Evolutionary conservation across 2,888 invertebrate genomes (phyloP).

Genomic region (Chalcosyrphus nemorum): DNA sequence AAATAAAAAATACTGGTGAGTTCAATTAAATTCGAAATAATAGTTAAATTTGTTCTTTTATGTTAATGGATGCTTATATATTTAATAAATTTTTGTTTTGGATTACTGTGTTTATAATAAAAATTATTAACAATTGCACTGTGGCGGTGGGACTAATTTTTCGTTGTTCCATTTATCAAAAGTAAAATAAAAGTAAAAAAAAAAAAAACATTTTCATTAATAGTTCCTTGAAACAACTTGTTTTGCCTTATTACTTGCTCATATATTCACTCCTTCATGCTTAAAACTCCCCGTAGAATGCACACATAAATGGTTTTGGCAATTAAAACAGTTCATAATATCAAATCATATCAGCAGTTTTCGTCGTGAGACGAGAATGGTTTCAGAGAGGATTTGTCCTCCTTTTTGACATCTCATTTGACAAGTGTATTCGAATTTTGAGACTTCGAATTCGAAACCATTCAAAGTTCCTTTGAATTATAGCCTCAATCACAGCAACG

Average conservation of each 20-base stretch:
- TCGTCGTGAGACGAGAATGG: neutral
- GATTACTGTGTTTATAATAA: conserved; percentile 4
- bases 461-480: too few relatives aligned
- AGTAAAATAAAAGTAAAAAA: neutral
- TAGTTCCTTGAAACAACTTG: neutral
- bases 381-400: too few relatives aligned
- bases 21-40: conserved; percentile 24
- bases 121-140: conserved; percentile 37
- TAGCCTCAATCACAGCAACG: too few relatives aligned
- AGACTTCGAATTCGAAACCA: too few relatives aligned
- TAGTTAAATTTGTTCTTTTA: conserved; percentile 12
- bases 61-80: conserved; percentile 44
- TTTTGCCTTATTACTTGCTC: neutral
- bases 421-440: too few relatives aligned
- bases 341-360: conserved; percentile 4
- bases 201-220: conserved; percentile 40
- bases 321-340: too few relatives aligned
- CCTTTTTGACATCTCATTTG: too few relatives aligned
- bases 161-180: conserved; percentile 27
- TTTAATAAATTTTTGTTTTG: conserved; percentile 27
- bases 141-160: conserved; percentile 47
- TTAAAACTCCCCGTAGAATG: neutral
- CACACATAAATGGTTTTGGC: conserved; percentile 34
- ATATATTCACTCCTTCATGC: conserved; percentile 14
- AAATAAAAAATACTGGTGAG: conserved; percentile 29